Evolutionary conservation across 2,888 invertebrate genomes (phyloP).

Genomic region (Apamea sordens): DNA sequence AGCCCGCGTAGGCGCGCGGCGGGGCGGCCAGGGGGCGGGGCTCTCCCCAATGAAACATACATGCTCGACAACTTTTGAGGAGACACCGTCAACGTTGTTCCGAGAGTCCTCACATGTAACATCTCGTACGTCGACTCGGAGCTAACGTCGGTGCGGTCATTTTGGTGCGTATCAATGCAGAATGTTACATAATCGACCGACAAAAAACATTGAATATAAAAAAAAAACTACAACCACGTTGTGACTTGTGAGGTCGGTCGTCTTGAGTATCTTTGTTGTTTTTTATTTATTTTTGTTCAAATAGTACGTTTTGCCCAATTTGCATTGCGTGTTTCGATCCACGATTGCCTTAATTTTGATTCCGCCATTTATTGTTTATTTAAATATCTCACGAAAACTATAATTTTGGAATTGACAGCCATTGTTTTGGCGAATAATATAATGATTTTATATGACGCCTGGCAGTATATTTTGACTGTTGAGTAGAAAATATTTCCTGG

Average conservation of each 20-base stretch:
- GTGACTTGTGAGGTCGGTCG: constrained; percentile 19
- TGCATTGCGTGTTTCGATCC: constrained; percentile 20
- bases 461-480: constrained; percentile 18
- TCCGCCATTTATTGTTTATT: constrained; percentile 24
- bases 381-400: constrained; percentile 36
- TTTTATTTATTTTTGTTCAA: constrained; percentile 43
- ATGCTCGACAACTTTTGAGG: constrained; percentile 32
- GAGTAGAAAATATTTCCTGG: constrained; percentile 32
- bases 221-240: constrained; percentile 12
- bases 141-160: constrained; percentile 2
- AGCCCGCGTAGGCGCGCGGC: constrained; percentile 51
- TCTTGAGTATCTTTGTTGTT: constrained; percentile 33
- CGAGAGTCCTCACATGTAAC: constrained; percentile 12
- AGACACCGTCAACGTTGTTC: constrained; percentile 20
- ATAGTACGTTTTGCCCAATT: constrained; percentile 19
- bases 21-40: neutral
- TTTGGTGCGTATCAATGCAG: constrained; percentile 41
- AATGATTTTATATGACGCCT: constrained; percentile 22
- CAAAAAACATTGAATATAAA: constrained; percentile 31
- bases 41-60: constrained; percentile 6
- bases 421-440: constrained; percentile 19
- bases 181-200: constrained; percentile 36
- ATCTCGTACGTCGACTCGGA: constrained; percentile 6
- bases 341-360: constrained; percentile 26
- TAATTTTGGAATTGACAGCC: constrained; percentile 12